Base-by-base conservation (phyloP, 2,113 vertebrate species). In the Aptenodytes patagonicus region DNA sequence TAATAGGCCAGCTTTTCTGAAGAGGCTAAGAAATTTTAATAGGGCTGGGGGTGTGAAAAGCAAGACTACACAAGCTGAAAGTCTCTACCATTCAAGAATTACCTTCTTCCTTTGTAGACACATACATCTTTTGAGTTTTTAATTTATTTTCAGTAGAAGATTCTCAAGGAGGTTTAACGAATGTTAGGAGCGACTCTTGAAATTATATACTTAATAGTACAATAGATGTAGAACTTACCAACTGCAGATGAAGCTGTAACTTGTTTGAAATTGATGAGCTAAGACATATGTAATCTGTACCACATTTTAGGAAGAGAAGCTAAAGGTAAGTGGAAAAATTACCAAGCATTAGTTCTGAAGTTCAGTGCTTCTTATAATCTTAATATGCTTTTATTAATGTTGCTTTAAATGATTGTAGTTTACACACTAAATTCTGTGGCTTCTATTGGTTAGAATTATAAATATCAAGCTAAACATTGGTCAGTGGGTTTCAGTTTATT, bases 41-140 rank as follows among this genome's bases (percentile, higher is more conserved):
- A 36, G 36, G 32, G 3, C 40, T 86, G 6, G 2, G 10, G 10
- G 7, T 2, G 0, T 57, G 52, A n/a, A 71, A 62, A 34, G 13
- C 13, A 68, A 17, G 15, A 52, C 8, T 32, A 8, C 18, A 49
- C 16, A 85, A 78, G 44, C 26, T 31, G 28, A 26, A 71, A 80
- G 17, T 62, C 11, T 79, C 26, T 54, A 47, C 29, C 20, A 28
- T 55, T 75, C 7, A n/a, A 54, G 17, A 89, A 29, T 42, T 79
- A n/a, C 6, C 5, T 83, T 66, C 86, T 62, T 71, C 5, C 20
- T 62, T 76, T 4, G 2, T 42, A 47, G 15, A n/a, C 20, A 36
- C 15, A 28, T 60, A n/a, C 4, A 1, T 57, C 8, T 75, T 47
- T 42, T 24, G 40, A 36, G 10, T 40, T 60, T 78, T 81, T 46